Evolutionary conservation across 2,888 invertebrate species (phyloP), one percentile per base, ranked within the genome.

Genomic region (Ceriagrion tenellum): DNA sequence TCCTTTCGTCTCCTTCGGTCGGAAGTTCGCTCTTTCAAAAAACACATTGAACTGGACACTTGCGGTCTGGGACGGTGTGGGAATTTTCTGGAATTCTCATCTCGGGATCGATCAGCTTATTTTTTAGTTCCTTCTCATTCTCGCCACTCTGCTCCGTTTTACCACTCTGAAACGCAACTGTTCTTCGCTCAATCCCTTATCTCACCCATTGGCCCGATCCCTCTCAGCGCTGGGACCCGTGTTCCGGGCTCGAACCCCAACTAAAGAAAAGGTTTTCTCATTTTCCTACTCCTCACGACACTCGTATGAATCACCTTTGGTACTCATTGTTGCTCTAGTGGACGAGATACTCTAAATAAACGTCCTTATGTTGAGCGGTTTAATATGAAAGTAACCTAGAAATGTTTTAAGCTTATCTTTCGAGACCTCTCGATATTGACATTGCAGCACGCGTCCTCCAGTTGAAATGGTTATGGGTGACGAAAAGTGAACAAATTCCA

Each of bases 11-110:
- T 59, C 20, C 69, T 69, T n/a, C 69, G 69, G n/a, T 69, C n/a
- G 69, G 69, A 69, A 56, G 91, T 47, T 69, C 93, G 47, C 40
- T n/a, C 26, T 91, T 59, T 56, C 59, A 47, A 69, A 69, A 93
- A 93, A 93, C 59, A 74, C 40, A 93, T 93, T 93, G 55, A 63
- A 69, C 69, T 93, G 93, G 69, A 93, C 89, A 69, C 69, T 93
- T 93, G 93, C 40, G 69, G 93, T 93, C 93, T 93, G 47, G 59
- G 93, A 16, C 47, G 59, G 59, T 59, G 93, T 93, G 93, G 93
- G 93, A 93, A 69, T 69, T 69, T 69, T 40, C 81, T 35, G 35
- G 81, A 81, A 81, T 81, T 81, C 81, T 81, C 81, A 81, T 81
- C 81, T 81, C 81, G 35, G 81, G 81, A 81, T 81, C 81, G 30